Conservation (phyloP, 2,888 invertebrate genomes). For the Coelinius sp. region DNA sequence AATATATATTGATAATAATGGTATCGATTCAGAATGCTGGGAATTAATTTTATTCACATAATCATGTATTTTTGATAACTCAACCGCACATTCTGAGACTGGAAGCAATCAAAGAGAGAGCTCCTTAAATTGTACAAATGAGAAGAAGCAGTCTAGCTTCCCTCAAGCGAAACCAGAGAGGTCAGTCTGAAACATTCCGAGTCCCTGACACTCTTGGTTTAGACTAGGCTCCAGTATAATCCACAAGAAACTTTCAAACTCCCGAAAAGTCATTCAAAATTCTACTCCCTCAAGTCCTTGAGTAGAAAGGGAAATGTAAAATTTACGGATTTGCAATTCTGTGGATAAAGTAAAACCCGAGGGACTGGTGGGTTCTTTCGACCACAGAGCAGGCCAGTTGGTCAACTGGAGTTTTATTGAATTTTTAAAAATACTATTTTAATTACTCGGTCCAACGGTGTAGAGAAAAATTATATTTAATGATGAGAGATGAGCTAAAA, state of each 20-base stretch:
- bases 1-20: not conserved
- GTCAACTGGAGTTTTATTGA: slow-evolving; percentile 9
- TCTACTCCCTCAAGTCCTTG: not conserved
- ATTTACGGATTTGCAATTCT: slow-evolving; percentile 11
- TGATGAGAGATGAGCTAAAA: not conserved
- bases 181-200: slow-evolving; percentile 22
- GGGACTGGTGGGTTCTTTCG: not conserved
- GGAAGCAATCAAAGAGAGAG: slow-evolving; percentile 27
- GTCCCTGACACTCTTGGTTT: slow-evolving; percentile 6
- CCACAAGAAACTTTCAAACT: slow-evolving; percentile 16
- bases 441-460: not conserved
- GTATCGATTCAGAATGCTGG: not conserved
- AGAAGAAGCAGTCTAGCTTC: slow-evolving; percentile 6
- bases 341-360: not conserved
- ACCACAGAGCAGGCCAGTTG: not conserved
- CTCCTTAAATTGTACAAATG: slow-evolving; percentile 14
- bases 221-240: slow-evolving; percentile 12
- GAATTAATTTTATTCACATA: slow-evolving; percentile 10
- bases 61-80: not conserved
- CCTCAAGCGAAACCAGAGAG: slow-evolving; percentile 2
- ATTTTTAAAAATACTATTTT: not conserved
- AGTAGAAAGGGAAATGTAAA: slow-evolving; percentile 29
- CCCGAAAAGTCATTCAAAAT: slow-evolving; percentile 18
- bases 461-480: not conserved
- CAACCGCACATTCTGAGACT: not conserved